These are phyloP conservation scores for Zygothrica quintamaculata DNA, from an alignment of 2,888 invertebrate species.

Conservation along the genomic window DNA sequence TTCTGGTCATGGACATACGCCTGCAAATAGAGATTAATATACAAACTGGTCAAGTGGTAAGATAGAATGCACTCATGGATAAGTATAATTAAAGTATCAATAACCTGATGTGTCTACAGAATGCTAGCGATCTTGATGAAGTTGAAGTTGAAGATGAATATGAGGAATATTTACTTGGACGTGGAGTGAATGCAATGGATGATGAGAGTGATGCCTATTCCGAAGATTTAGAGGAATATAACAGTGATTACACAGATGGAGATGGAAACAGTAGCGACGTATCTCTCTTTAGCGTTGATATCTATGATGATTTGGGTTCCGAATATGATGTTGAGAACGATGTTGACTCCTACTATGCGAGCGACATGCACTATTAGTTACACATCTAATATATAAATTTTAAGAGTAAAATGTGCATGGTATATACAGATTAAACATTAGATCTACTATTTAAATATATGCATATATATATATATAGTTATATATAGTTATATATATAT, in stretches of 20 bases:
- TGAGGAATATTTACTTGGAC: constrained; percentile 54
- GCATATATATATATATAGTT: constrained; percentile 19
- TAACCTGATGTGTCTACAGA: too few species aligned
- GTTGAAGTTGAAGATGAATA: constrained; percentile 66
- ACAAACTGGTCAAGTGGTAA: constrained; percentile 85
- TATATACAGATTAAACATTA: constrained; percentile 23
- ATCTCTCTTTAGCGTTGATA: constrained; percentile 52
- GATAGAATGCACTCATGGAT: too few species aligned
- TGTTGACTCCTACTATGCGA: constrained; percentile 26
- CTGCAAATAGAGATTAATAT: constrained; percentile 89
- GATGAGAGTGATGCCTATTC: constrained; percentile 74
- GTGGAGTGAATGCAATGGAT: constrained; percentile 63
- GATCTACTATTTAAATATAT: constrained; percentile 24
- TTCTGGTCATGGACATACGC: constrained; percentile 88
- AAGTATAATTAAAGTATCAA: too few species aligned
- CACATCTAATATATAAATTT: constrained; percentile 47
- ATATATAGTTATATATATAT: constrained; percentile 19
- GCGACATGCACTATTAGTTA: constrained; percentile 37
- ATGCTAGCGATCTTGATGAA: constrained; percentile 81
- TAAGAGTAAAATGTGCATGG: constrained; percentile 37
- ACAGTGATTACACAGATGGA: constrained; percentile 68
- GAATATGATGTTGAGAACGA: constrained; percentile 60
- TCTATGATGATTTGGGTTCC: constrained; percentile 57
- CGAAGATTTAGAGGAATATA: constrained; percentile 70
- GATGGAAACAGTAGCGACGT: constrained; percentile 64